Percentiles rank a stretch among this genome's conserved stretches.
Evolutionary conservation across 2,113 vertebrate species (phyloP).

Genomic region (Eurypyga helias): DNA sequence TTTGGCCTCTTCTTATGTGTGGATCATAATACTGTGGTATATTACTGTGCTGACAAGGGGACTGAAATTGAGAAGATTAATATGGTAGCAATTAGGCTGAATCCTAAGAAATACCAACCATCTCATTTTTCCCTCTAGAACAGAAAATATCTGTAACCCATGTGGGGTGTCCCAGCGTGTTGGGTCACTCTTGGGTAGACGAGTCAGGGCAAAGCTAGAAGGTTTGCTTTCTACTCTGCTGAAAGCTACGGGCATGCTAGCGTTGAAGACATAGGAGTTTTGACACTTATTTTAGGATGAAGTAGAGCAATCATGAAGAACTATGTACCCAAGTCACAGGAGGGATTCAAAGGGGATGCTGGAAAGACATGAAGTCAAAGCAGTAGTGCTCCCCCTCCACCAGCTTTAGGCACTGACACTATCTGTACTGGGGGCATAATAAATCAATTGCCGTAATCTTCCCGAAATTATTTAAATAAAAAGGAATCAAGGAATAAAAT

Average conservation of each 20-base stretch:
- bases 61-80: conserved; percentile 13
- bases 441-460: neutral
- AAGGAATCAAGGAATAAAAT: neutral
- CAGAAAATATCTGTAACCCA: neutral
- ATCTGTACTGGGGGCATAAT: neutral
- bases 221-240: neutral
- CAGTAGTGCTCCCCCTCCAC: neutral
- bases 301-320: neutral
- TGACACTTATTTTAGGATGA: neutral
- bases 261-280: neutral
- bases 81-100: neutral
- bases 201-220: neutral
- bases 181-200: neutral
- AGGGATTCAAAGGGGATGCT: neutral
- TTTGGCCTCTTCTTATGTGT: neutral
- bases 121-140: neutral
- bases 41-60: neutral
- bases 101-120: neutral
- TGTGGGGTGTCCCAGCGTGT: neutral
- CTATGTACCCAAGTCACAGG: neutral
- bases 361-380: neutral
- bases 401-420: neutral
- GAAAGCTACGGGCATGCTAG: neutral
- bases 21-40: neutral
- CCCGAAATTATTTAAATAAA: neutral